Percentiles rank a stretch among this genome's conserved stretches.
Conservation (phyloP, 1,140 invertebrate genomes). For the Myzus persicae region DNA sequence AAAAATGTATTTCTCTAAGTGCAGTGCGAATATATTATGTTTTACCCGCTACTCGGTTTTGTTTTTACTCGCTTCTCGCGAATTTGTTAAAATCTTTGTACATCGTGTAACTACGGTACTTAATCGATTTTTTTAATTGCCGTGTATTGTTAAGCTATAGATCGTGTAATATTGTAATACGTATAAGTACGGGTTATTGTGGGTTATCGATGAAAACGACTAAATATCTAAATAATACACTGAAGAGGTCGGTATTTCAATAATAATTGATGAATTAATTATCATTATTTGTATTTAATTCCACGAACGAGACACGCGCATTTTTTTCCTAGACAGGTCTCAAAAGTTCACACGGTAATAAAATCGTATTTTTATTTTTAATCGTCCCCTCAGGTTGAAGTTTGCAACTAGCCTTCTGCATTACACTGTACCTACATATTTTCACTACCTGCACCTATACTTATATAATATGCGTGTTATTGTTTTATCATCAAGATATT, state of each 20-base stretch:
- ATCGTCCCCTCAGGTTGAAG: not conserved
- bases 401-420: not conserved
- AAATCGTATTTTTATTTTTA: not conserved
- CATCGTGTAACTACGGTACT: not conserved
- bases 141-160: not conserved
- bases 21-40: not conserved
- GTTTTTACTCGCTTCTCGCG: not conserved
- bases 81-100: not conserved
- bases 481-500: not conserved
- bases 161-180: not conserved
- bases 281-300: not conserved
- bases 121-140: not conserved
- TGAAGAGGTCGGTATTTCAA: not conserved
- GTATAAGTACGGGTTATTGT: not conserved
- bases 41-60: not conserved
- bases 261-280: conserved; percentile 8
- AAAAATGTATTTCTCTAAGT: not conserved
- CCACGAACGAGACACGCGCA: not conserved
- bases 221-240: not conserved
- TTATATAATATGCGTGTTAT: not conserved
- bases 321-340: not conserved
- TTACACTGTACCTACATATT: not conserved
- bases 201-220: not conserved
- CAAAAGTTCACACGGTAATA: not conserved
- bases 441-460: not conserved